Evolutionary conservation across 2,113 vertebrate species (phyloP), one percentile per base, ranked within the genome.

Genomic region (Perccottus glenii): DNA sequence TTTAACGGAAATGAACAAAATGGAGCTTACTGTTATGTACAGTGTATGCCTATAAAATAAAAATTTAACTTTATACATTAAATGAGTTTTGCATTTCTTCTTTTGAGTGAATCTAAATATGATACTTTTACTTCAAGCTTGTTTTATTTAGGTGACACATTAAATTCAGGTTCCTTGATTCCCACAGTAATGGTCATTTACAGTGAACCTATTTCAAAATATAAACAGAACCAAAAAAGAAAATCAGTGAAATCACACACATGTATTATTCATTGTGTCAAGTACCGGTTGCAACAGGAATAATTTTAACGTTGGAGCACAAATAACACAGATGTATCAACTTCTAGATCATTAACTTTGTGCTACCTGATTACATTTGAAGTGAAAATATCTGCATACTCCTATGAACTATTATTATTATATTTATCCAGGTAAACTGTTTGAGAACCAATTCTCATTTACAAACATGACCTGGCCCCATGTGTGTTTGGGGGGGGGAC

Each of bases 91-190:
- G 48, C 45, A 45, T 32, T 71, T 0, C 40, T 80, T 43, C 11
- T 70, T 63, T 6, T 49, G 15, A 69, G 40, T 43, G n/a, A 46
- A 50, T 9, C 16, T 5, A 9, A 48, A 27, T 27, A 59, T 10
- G 40, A 46, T 36, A 9, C 45, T 1, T 67, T 84, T 89, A 73
- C 51, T 90, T 92, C 69, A 91, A 87, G 82, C 81, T 81, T 89
- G 64, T 90, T 92, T 93, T 92, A 93, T 93, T 93, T 82, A 87
- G 78, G 85, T 89, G 90, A 90, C 81, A 75, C 71, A 87, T 88
- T 86, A 84, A 77, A 78, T 85, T 84, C 71, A 43, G 42, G 42
- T 43, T 78, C 73, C 64, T 89, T 75, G 60, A 77, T 89, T 87
- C 84, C 90, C 88, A 88, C 82, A 90, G 84, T 88, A 69, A 88